Base-by-base conservation (phyloP, 30 jellyfish, hydroid and myxozoan genomes). In the Aurelia coerulea region DNA sequence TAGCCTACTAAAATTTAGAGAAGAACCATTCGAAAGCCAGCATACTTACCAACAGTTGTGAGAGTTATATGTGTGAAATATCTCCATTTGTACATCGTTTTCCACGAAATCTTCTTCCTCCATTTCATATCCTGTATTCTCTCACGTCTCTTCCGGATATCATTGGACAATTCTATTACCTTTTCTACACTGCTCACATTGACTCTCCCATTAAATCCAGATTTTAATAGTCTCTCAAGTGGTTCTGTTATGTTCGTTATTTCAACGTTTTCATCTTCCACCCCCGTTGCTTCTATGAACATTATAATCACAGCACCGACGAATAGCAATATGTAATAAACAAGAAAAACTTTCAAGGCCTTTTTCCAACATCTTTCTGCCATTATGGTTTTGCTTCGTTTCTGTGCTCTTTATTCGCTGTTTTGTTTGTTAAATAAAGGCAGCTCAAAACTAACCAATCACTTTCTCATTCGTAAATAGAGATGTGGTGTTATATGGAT, bases 41-140 rank as follows among this genome's bases (percentile, higher is more conserved):
- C 2, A 46, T 39, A 65, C 90, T 80, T 52, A 80, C 90, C 90
- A 1, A 80, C 90, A 31, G 90, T 80, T 11, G 90, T 80, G 18
- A 80, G 74, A 13, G 90, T 80, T 17, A 71, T 80, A 72, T 80
- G 90, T 18, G 90, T 80, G 82, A 80, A 80, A 17, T 80, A 80
- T 50, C 90, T 65, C 90, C 90, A 80, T 35, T 67, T 80, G 37
- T 80, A 80, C 63, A 80, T 9, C 50, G 90, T 80, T 33, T 52
- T 64, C 90, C 83, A 80, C 8, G 82, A 65, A 15, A 80, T 80
- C 0, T 65, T 19, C 62, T 60, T 65, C 71, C 69, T 80, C 90
- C 90, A 80, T 16, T 46, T 14, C 3, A 41, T 14, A 0, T 66
- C 46, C 34, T 50, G 74, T 11, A 5, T 37, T 16, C n/a, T 42